Evolutionary conservation across 1,140 invertebrate species (phyloP).

Genomic region (Bathynomus jamesi): DNA sequence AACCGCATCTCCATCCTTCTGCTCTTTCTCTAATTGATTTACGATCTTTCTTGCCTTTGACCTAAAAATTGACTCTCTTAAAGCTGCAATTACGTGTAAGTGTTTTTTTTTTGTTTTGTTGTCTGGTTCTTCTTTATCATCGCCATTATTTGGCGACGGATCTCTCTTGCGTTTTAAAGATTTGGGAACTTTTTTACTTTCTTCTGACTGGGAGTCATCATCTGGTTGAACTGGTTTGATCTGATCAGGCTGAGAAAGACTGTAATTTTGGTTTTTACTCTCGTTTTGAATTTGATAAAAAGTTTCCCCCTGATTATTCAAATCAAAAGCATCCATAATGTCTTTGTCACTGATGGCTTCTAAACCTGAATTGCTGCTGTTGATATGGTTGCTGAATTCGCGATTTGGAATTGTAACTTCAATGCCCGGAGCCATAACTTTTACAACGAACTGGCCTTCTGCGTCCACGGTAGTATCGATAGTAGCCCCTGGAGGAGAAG

Average conservation of each 20-base stretch:
- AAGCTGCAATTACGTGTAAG: constrained; percentile 12
- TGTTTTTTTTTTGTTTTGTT: neutral
- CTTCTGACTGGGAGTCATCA: neutral
- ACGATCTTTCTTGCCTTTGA: constrained; percentile 18
- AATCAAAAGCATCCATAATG: neutral
- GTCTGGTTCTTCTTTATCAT: neutral
- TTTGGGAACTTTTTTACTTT: neutral
- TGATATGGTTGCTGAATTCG: neutral
- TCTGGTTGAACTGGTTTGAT: neutral
- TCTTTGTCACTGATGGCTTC: too few species aligned
- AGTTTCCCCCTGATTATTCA: neutral
- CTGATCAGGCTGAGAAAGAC: neutral
- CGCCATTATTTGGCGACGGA: neutral
- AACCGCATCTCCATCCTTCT: too few species aligned
- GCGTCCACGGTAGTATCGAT: constrained; percentile 25
- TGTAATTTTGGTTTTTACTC: neutral
- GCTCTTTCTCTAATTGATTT: neutral
- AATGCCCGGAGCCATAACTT: constrained; percentile 26
- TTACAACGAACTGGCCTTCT: constrained; percentile 25
- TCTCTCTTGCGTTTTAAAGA: neutral
- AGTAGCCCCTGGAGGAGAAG: constrained; percentile 4
- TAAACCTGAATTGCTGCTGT: neutral
- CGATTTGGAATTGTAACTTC: constrained; percentile 23
- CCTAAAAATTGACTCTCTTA: constrained; percentile 23
- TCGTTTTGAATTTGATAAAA: neutral